Percentiles rank a stretch among this genome's conserved stretches.
These are phyloP conservation scores for Tympanoctomys barrerae DNA, from an alignment of 2,797 vertebrate species.

Conservation along the genomic window DNA sequence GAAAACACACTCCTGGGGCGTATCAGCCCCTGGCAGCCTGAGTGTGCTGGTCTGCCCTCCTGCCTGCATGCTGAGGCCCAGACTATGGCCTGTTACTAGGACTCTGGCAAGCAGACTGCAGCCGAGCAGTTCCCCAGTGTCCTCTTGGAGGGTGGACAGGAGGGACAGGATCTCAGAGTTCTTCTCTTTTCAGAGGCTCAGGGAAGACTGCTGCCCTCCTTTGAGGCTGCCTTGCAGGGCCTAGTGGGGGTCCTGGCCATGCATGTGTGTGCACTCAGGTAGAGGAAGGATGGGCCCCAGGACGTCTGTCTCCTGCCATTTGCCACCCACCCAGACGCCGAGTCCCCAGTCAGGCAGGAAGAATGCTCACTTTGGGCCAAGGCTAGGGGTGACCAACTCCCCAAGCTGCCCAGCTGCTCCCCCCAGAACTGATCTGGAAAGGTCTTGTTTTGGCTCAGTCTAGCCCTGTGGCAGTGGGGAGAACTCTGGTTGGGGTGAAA, in stretches of 20 bases:
- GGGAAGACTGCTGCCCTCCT: neutral
- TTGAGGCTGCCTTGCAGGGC: neutral
- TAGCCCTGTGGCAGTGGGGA: neutral
- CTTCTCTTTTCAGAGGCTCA: neutral
- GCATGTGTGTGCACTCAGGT: neutral
- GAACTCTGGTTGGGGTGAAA: neutral
- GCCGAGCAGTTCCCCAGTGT: rapidly evolving
- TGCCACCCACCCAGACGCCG: rapidly evolving
- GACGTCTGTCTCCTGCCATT: neutral
- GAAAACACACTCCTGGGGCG: too few relatives aligned
- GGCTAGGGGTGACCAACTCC: rapidly evolving
- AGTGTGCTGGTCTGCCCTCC: neutral
- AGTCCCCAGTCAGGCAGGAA: neutral
- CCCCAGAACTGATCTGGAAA: rapidly evolving
- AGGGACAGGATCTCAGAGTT: rapidly evolving
- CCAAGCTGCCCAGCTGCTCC: neutral
- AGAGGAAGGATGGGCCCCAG: neutral
- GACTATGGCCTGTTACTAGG: neutral
- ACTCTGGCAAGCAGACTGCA: neutral
- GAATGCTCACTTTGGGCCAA: neutral
- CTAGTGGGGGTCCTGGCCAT: rapidly evolving
- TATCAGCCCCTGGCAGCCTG: neutral
- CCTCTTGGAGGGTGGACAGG: rapidly evolving
- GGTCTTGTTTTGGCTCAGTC: neutral
- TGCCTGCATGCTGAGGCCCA: neutral